Evolutionary conservation across 1,140 invertebrate species (phyloP).

Genomic region (Monochamus saltuarius): DNA sequence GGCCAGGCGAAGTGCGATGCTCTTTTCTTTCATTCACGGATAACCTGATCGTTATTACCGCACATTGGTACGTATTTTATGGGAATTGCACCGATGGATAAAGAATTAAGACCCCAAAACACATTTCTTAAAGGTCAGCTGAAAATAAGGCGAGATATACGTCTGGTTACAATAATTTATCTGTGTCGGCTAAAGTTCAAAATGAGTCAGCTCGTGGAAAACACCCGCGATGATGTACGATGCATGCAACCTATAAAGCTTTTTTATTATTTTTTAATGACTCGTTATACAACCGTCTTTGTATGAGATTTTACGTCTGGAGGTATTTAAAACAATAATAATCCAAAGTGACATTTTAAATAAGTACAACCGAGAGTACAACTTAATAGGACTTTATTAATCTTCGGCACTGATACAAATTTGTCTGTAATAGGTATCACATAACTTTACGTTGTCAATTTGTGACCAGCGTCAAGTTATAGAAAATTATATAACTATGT

Average conservation of each 20-base stretch:
- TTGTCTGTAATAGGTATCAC: too few relatives aligned
- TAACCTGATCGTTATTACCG: constrained; percentile 24
- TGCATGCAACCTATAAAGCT: constrained; percentile 2
- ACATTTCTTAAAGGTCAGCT: constrained; percentile 17
- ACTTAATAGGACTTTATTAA: too few relatives aligned
- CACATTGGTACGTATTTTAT: constrained; percentile 18
- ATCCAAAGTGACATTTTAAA: too few relatives aligned
- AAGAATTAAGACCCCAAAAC: constrained; percentile 13
- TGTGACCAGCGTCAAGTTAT: too few relatives aligned
- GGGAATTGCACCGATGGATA: constrained; percentile 13
- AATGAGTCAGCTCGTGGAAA: constrained; percentile 9
- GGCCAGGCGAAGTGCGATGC: constrained; percentile 20
- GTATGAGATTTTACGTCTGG: too few relatives aligned
- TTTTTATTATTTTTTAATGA: too few relatives aligned
- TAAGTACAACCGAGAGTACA: too few relatives aligned
- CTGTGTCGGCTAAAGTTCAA: constrained; percentile 8
- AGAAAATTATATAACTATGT: too few relatives aligned
- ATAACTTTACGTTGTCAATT: too few relatives aligned
- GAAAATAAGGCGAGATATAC: constrained; percentile 9
- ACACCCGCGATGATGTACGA: constrained; percentile 8
- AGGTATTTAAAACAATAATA: too few relatives aligned
- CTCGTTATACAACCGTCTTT: too few relatives aligned
- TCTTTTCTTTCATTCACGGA: constrained; percentile 26
- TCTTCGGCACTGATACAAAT: too few relatives aligned
- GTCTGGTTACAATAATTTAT: not conserved